Base-by-base conservation (phyloP, 1,140 invertebrate species). In the Drosophila pseudoananassae region DNA sequence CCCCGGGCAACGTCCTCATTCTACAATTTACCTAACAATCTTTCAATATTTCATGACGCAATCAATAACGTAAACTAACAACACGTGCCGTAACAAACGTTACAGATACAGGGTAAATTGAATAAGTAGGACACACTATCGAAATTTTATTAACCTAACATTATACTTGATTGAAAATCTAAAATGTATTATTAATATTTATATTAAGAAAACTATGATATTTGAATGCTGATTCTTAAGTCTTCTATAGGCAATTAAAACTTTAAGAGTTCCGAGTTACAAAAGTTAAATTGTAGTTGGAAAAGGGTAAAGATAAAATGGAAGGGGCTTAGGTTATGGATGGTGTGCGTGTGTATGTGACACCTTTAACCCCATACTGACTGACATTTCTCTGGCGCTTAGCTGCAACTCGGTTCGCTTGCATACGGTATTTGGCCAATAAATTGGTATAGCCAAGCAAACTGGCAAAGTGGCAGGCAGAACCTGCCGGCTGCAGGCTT, bases 1-100 rank as follows among this genome's bases (percentile, higher is more conserved):
- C 43, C 43, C 43, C 43, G 23, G 17, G 8, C 8, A 15, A 6
- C 9, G 4, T 31, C 20, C 40, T 57, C 65, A 52, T 66, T 65
- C 36, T 31, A 50, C 46, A 43, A 50, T 80, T 80, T 84, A 53
- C 47, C 78, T 53, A 58, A 54, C 60, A 58, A 74, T 85, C 77
- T 87, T 87, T 82, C 83, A 88, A 88, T 83, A 83, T 88, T 87
- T 88, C 71, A 88, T 79, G 78, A 73, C 79, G 71, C 79, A 88
- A 88, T 88, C 84, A 88, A 82, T 88, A 87, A 88, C 79, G 83
- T 78, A 73, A 83, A 70, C 76, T 65, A 79, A 76, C 71, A 71
- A 83, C 79, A 83, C 70, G 76, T 82, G 73, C 56, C 63, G 38
- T 20, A 65, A 54, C 60, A 55, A 65, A 36, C 8, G 25, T 25